Evolutionary conservation across 1,140 invertebrate genomes (phyloP), one percentile per base, ranked within the genome.

Genomic region (Brachionus plicatilis): DNA sequence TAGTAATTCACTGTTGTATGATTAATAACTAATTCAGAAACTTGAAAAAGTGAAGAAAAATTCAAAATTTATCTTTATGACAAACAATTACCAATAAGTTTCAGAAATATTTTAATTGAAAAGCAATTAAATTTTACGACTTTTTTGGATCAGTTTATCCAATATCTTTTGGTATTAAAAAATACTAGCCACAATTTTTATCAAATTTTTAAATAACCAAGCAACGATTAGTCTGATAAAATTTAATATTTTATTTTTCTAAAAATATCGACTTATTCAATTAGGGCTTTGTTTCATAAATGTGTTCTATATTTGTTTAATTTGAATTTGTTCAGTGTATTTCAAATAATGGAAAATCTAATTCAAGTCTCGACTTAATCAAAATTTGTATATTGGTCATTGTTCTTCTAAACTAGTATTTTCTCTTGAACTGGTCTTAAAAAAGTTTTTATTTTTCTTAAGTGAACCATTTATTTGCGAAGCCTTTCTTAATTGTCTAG

Each of bases 161-260:
- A 37, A 33, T 5, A 14, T 68, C 6, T n/a, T 33, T 68, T 6
- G 41, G 6, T 33, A 6, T n/a, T n/a, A 68, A 68, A 33, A 33
- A 68, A 11, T 33, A 24, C 37, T 33, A 41, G 24, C 3, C 33
- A 14, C 7, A 33, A 33, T 5, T 33, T 33, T 68, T 33, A 33
- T 68, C 66, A 68, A 68, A 68, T 66, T 68, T 33, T 33, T 29
- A 72, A 72, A 72, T 72, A 72, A 72, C 68, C 68, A 72, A 72
- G 68, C 68, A 72, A 72, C 68, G 33, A 41, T 72, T 20, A 4
- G 68, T 72, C 68, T 43, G 37, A 72, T 72, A 43, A 41, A 43
- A 72, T 72, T 68, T 12, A 5, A 50, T 12, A 50, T 66, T 66
- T 66, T 68, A 12, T 68, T 68, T 41, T 68, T 14, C 17, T 37